Conservation (phyloP, 2,797 vertebrate genomes). For the Simalia tracyae region DNA sequence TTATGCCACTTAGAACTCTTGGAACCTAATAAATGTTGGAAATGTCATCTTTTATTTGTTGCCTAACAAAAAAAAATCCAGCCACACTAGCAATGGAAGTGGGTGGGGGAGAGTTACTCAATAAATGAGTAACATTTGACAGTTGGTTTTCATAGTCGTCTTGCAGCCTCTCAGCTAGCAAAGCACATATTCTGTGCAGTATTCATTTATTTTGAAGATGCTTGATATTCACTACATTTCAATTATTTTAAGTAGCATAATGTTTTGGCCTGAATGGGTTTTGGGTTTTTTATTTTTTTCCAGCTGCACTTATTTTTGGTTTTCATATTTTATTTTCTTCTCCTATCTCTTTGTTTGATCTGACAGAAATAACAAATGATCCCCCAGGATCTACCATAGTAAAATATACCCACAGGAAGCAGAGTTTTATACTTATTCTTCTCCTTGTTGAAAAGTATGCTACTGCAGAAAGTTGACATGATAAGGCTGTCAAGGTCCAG, state of each 20-base stretch:
- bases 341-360: conserved; percentile 70
- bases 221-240: conserved; percentile 62
- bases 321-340: conserved; percentile 61
- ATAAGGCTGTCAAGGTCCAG: conserved; percentile 69
- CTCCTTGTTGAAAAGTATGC: conserved; percentile 68
- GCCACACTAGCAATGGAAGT: conserved; percentile 30
- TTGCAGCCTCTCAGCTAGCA: conserved; percentile 69
- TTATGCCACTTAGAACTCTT: background rate
- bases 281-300: conserved; percentile 19
- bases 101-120: conserved; percentile 32
- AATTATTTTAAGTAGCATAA: conserved; percentile 60
- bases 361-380: conserved; percentile 69
- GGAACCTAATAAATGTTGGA: background rate
- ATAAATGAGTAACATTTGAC: conserved; percentile 54
- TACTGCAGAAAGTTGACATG: conserved; percentile 70
- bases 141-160: conserved; percentile 34
- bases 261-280: conserved; percentile 29
- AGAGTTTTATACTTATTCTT: conserved; percentile 65
- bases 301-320: conserved; percentile 56
- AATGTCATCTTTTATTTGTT: conserved; percentile 38
- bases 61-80: conserved; percentile 54
- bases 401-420: conserved; percentile 71
- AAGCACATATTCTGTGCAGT: conserved; percentile 72
- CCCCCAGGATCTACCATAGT: conserved; percentile 62
- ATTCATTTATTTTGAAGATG: conserved; percentile 72